A percentile compares a stretch with the other conserved stretches of the same genome.
Evolutionary conservation across 2,113 vertebrate species (phyloP).

Genomic region (Puntigrus tetrazona): DNA sequence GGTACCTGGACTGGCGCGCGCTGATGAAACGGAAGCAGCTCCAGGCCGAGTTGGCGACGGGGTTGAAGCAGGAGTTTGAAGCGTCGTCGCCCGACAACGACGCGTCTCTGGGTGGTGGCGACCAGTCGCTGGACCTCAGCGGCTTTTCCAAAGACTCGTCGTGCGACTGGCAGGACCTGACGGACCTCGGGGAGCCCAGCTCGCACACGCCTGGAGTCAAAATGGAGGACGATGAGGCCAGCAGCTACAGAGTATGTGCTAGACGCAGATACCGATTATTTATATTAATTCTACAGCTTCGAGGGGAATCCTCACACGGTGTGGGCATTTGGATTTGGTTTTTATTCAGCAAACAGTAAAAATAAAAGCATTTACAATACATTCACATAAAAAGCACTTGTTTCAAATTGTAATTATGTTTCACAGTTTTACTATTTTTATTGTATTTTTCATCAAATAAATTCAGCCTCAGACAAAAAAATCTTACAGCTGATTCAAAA

Average conservation of each 20-base stretch:
- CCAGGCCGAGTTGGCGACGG: conserved; percentile 81
- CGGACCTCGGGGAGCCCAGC: conserved; percentile 80
- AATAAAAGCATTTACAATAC: too few relatives aligned
- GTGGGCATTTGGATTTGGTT: background rate
- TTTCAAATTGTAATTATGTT: background rate
- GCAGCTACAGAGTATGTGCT: conserved; percentile 72
- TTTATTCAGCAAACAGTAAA: background rate
- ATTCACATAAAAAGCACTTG: background rate
- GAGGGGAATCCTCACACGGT: background rate
- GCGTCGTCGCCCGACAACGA: conserved; percentile 86
- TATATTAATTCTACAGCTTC: background rate
- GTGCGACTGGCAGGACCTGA: conserved; percentile 89
- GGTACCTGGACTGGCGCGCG: conserved; percentile 90
- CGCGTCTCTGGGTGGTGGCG: conserved; percentile 83
- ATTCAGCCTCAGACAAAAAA: too few relatives aligned
- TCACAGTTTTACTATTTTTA: too few relatives aligned
- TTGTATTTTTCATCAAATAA: too few relatives aligned
- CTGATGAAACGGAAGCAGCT: conserved; percentile 91
- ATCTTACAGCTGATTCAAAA: too few relatives aligned
- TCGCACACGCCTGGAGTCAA: conserved; percentile 83
- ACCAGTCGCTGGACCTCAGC: conserved; percentile 85
- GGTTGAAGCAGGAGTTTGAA: conserved; percentile 83
- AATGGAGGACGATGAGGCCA: conserved; percentile 85
- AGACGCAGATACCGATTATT: background rate
- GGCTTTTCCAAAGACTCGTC: conserved; percentile 83